phyloP scores from a whole-genome alignment of 2,888 invertebrate genomes.

The Drepanosiphum platanoidis region DNA sequence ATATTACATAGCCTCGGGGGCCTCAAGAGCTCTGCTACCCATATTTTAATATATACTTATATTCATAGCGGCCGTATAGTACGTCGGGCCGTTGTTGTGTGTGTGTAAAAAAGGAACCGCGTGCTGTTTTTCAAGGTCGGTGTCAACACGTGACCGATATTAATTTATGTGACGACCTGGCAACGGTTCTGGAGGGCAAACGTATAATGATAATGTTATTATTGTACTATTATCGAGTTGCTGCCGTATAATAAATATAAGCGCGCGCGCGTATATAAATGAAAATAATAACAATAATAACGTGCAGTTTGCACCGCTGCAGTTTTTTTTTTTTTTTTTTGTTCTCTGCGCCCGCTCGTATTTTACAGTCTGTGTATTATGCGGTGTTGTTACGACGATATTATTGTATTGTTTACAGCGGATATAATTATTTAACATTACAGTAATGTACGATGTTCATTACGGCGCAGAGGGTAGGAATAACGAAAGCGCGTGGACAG shows the following conservation, averaged over 20 bases:
- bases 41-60: background rate
- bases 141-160: constrained; percentile 52
- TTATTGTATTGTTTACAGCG: too few species aligned
- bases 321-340: background rate
- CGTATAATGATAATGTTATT: background rate
- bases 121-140: constrained; percentile 44
- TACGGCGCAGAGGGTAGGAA: too few species aligned
- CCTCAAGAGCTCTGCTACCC: background rate
- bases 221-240: constrained; percentile 3
- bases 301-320: background rate
- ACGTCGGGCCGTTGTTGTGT: background rate
- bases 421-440: too few species aligned
- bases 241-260: background rate
- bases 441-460: too few species aligned
- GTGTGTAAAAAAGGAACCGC: constrained; percentile 15
- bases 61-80: too few species aligned
- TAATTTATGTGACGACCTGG: constrained; percentile 42
- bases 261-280: too few species aligned
- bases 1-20: constrained; percentile 3
- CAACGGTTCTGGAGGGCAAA: constrained; percentile 48
- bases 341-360: background rate
- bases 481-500: too few species aligned
- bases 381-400: too few species aligned
- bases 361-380: too few species aligned
- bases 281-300: background rate